phyloP scores from a whole-genome alignment of 1,140 invertebrate species.

The Carposina sasakii region DNA sequence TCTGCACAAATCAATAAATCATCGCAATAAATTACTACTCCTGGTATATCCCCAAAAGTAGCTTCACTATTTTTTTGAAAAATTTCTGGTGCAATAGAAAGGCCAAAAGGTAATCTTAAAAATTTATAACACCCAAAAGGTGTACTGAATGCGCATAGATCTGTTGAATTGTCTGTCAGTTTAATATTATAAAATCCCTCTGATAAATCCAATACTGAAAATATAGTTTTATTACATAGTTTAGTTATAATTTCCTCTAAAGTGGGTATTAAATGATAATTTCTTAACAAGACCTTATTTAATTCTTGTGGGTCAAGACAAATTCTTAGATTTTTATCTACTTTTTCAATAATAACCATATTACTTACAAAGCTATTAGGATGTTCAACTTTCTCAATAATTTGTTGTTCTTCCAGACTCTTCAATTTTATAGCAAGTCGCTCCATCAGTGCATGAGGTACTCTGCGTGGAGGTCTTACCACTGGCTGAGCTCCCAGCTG shows the following conservation, averaged over 20 bases:
- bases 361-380: conserved; percentile 25
- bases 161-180: conserved; percentile 16
- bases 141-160: conserved; percentile 18
- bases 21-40: conserved; percentile 40
- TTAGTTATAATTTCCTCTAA: conserved; percentile 18
- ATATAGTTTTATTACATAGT: conserved; percentile 20
- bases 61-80: conserved; percentile 29
- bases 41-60: conserved; percentile 35
- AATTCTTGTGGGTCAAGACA: conserved; percentile 31
- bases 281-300: conserved; percentile 26
- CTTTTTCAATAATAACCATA: conserved; percentile 21
- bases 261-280: conserved; percentile 29
- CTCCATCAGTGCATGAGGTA: conserved; percentile 13
- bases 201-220: conserved; percentile 28
- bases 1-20: conserved; percentile 34
- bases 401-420: conserved; percentile 16
- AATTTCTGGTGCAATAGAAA: conserved; percentile 29
- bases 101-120: conserved; percentile 26
- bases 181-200: conserved; percentile 30
- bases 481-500: conserved; percentile 1
- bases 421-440: conserved; percentile 16
- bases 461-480: conserved; percentile 16
- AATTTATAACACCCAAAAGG: conserved; percentile 17
- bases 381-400: conserved; percentile 23
- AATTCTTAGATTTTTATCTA: conserved; percentile 19